Base-by-base conservation (phyloP, 2,888 invertebrate species). In the Apamea monoglypha region DNA sequence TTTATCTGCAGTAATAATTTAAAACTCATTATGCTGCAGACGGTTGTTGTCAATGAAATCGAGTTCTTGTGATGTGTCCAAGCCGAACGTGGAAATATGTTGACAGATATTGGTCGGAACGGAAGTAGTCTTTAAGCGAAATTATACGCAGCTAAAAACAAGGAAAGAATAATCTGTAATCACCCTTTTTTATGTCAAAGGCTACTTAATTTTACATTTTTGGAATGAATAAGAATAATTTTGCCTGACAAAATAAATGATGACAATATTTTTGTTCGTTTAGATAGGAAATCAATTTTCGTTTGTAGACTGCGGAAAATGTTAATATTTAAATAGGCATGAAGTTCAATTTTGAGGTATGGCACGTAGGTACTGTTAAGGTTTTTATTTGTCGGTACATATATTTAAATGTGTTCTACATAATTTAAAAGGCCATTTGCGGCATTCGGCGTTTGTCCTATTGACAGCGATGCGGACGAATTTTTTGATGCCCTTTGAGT, bases 1-100 rank as follows among this genome's bases (percentile, higher is more conserved):
- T 96, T 96, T 96, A 95, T 95, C 95, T 93, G 93, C 95, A 93
- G 94, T 95, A 95, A 96, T 96, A 96, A 97, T 96, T 96, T 96
- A 96, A 96, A 96, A 96, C 94, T 96, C 96, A 96, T 97, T 97
- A 97, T 95, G 92, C 94, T 94, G 93, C 94, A 94, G 94, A 94
- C 94, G 94, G 92, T 93, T 92, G 95, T 94, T 95, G 96, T 96
- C 96, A 96, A 96, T 96, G 96, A 95, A 95, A 96, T 95, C 96
- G 92, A 95, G 96, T 96, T 96, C 96, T 96, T 96, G 96, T 96
- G 96, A 96, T 96, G 96, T 95, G 93, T 94, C 92, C 92, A 92
- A 93, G 90, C 93, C 94, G 95, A 94, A 95, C 94, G 94, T 96
- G 96, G 95, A 96, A 96, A 96, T 95, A 96, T 95, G 96, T 95